These are phyloP conservation scores for Decapterus maruadsi DNA, from an alignment of 2,797 vertebrate species.

Conservation along the genomic window DNA sequence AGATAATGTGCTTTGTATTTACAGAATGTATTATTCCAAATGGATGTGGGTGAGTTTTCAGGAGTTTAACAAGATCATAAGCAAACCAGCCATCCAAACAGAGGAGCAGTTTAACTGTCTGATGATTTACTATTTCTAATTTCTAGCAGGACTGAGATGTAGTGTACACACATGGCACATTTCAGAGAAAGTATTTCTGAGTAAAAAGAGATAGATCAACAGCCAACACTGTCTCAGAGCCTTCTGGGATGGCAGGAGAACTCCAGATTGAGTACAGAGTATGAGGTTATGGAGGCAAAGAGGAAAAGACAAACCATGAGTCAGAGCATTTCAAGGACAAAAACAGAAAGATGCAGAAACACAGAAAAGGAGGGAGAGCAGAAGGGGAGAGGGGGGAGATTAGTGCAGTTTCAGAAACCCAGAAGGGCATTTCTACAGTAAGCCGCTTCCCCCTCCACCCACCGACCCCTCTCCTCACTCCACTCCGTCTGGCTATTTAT, in stretches of 20 bases:
- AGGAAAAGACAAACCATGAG: constrained; percentile 10
- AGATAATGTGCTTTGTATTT: constrained; percentile 15
- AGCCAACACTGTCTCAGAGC: background rate
- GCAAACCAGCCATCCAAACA: constrained; percentile 8
- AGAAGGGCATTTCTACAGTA: constrained; percentile 67
- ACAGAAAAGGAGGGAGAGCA: constrained; percentile 24
- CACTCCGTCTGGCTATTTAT: constrained; percentile 85
- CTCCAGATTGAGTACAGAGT: background rate
- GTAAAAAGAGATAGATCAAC: background rate
- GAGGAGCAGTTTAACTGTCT: constrained; percentile 19
- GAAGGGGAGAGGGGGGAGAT: constrained; percentile 42
- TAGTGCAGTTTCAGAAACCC: constrained; percentile 61
- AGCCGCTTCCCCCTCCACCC: constrained; percentile 41
- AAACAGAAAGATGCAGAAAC: constrained; percentile 40
- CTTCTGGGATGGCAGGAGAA: constrained; percentile 1
- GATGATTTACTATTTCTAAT: constrained; percentile 17
- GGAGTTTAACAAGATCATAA: background rate
- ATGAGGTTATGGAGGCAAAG: background rate
- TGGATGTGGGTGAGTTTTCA: background rate
- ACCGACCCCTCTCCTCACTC: constrained; percentile 50
- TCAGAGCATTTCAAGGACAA: constrained; percentile 16
- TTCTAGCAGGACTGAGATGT: background rate
- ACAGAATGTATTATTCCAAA: constrained; percentile 1
- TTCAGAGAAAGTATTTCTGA: constrained; percentile 17
- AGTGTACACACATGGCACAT: constrained; percentile 3